These are phyloP conservation scores for Patella pellucida DNA, from an alignment of 2,888 invertebrate genomes.

Conservation along the genomic window DNA sequence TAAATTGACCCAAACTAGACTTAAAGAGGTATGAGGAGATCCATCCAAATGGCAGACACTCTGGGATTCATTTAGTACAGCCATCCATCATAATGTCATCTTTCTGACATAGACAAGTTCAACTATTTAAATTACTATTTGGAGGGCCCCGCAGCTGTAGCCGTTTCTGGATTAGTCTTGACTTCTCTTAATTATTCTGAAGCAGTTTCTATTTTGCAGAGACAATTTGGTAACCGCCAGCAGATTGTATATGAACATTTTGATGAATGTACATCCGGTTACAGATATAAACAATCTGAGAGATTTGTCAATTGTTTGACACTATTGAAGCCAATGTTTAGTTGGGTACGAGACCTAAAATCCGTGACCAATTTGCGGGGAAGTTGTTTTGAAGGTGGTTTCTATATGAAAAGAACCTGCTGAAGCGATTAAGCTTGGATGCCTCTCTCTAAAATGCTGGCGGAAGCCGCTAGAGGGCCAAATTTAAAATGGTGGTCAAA, in stretches of 20 bases:
- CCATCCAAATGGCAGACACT: background rate
- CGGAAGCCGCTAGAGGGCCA: too few species aligned
- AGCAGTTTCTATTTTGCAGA: background rate
- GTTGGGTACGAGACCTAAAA: too few species aligned
- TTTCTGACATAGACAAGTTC: background rate
- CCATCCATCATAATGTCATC: background rate
- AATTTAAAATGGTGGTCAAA: too few species aligned
- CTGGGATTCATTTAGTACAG: background rate
- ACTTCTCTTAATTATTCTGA: background rate
- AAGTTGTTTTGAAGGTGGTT: too few species aligned
- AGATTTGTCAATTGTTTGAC: too few species aligned
- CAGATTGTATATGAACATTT: background rate
- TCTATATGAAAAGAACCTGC: too few species aligned
- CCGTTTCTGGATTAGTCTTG: conserved; percentile 2
- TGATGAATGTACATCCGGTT: too few species aligned
- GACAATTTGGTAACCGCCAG: background rate
- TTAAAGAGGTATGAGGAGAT: background rate
- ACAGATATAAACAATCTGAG: too few species aligned
- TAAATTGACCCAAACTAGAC: background rate
- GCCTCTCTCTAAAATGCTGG: too few species aligned
- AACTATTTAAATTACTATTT: background rate
- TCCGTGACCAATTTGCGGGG: too few species aligned
- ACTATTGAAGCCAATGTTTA: too few species aligned
- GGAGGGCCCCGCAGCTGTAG: background rate
- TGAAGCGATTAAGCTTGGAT: too few species aligned